These are phyloP conservation scores for Erpornis zantholeuca DNA, from an alignment of 2,113 vertebrate genomes.

Conservation along the genomic window DNA sequence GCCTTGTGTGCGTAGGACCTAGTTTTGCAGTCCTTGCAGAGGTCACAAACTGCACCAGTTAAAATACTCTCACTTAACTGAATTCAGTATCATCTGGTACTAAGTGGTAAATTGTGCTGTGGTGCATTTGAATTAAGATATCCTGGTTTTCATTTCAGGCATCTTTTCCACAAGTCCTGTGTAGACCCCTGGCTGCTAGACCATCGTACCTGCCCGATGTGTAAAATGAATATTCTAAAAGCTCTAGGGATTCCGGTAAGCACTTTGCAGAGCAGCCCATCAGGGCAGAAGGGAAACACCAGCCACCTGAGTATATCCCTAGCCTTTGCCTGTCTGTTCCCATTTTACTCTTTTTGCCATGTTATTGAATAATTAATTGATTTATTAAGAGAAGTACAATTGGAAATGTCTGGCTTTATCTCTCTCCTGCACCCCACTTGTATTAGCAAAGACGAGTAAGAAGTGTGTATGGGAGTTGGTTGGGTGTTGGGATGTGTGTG, in stretches of 20 bases:
- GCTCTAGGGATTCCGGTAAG: conserved; percentile 95
- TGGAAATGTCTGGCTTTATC: neutral
- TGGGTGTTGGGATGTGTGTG: neutral
- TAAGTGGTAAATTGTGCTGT: neutral
- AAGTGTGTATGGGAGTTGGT: accelerated
- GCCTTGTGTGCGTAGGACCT: neutral
- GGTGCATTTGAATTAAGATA: conserved; percentile 25
- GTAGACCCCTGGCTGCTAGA: conserved; percentile 98
- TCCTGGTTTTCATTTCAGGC: conserved; percentile 78
- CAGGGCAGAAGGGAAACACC: neutral
- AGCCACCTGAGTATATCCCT: neutral
- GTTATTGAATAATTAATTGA: neutral
- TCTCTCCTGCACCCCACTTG: neutral
- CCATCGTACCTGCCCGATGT: conserved; percentile 98
- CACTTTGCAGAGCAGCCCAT: neutral
- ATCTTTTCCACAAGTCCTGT: conserved; percentile 97
- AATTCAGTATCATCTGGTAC: neutral
- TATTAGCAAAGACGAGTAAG: neutral
- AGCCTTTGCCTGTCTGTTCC: neutral
- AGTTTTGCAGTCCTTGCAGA: neutral
- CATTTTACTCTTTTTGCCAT: neutral
- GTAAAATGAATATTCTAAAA: conserved; percentile 99
- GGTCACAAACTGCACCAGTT: neutral
- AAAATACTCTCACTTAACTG: neutral
- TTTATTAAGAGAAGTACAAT: neutral